A percentile compares a stretch with the other conserved stretches of the same genome.
These are phyloP conservation scores for Lethenteron reissneri DNA, from an alignment of 2,113 vertebrate species.

Conservation along the genomic window DNA sequence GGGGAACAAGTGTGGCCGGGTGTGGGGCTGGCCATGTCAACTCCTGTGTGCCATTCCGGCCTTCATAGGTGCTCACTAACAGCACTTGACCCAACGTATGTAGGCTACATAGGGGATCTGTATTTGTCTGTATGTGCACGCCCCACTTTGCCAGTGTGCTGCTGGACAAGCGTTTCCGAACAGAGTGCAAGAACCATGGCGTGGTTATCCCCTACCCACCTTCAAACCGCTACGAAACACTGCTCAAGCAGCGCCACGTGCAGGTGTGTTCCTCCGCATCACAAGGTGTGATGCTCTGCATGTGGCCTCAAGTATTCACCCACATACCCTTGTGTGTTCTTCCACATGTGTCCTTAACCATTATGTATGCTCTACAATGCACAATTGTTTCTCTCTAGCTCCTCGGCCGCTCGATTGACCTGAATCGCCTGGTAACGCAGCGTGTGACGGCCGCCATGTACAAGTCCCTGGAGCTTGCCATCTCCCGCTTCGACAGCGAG, in stretches of 20 bases:
- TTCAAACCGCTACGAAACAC: constrained; percentile 88
- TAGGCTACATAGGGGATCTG: not conserved
- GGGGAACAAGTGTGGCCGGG: too few relatives aligned
- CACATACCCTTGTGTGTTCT: too few relatives aligned
- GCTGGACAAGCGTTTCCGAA: constrained; percentile 84
- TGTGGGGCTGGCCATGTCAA: too few relatives aligned
- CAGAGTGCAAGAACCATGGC: constrained; percentile 95
- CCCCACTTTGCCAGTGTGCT: constrained; percentile 40
- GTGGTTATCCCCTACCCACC: constrained; percentile 95
- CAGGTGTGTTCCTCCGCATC: constrained; percentile 33
- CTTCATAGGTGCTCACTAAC: not conserved
- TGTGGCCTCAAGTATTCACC: too few relatives aligned
- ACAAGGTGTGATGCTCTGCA: too few relatives aligned
- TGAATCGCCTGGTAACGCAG: constrained; percentile 94
- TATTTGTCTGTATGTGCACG: not conserved
- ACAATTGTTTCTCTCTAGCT: constrained; percentile 25
- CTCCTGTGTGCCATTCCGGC: too few relatives aligned
- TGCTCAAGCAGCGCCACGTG: constrained; percentile 91
- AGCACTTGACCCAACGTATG: not conserved
- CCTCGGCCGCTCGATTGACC: constrained; percentile 76
- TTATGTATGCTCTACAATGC: too few relatives aligned
- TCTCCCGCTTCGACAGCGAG: constrained; percentile 96
- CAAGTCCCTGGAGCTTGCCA: constrained; percentile 89
- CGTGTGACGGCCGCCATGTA: constrained; percentile 95
- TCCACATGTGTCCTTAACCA: too few relatives aligned